Evolutionary conservation across 1,140 invertebrate species (phyloP).

Genomic region (Lutraria rhynchaena): DNA sequence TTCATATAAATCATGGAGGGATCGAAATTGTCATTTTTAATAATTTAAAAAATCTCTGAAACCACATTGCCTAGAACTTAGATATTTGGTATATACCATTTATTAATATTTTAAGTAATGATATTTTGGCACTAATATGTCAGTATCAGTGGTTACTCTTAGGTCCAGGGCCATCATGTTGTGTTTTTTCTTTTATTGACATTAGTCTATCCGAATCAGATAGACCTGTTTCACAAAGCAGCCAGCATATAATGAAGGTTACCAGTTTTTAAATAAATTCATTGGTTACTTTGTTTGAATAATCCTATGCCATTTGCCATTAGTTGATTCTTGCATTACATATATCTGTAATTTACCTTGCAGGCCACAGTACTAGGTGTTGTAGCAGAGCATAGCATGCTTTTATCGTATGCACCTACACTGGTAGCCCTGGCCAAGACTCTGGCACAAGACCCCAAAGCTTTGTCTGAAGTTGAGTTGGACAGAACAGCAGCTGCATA

Average conservation of each 20-base stretch:
- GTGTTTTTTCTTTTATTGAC: no score
- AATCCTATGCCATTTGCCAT: background rate
- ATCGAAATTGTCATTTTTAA: no score
- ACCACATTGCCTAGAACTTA: no score
- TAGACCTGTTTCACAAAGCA: background rate
- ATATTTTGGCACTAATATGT: no score
- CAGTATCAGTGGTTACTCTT: no score
- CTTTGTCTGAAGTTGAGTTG: background rate
- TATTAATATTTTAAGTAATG: no score
- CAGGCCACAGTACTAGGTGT: background rate
- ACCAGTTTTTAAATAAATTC: background rate
- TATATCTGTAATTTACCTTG: background rate
- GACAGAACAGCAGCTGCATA: conserved; percentile 19
- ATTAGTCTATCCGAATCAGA: no score
- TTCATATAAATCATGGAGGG: background rate
- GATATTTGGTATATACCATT: no score
- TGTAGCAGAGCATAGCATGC: conserved; percentile 9
- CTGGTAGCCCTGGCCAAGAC: conserved; percentile 21
- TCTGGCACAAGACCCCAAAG: conserved; percentile 13
- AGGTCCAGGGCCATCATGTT: no score
- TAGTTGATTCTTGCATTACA: background rate
- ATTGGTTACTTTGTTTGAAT: background rate
- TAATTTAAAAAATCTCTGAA: no score
- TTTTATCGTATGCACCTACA: background rate
- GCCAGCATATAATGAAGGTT: background rate